phyloP scores from a whole-genome alignment of 2,888 invertebrate species.

The Anaspis maculata region DNA sequence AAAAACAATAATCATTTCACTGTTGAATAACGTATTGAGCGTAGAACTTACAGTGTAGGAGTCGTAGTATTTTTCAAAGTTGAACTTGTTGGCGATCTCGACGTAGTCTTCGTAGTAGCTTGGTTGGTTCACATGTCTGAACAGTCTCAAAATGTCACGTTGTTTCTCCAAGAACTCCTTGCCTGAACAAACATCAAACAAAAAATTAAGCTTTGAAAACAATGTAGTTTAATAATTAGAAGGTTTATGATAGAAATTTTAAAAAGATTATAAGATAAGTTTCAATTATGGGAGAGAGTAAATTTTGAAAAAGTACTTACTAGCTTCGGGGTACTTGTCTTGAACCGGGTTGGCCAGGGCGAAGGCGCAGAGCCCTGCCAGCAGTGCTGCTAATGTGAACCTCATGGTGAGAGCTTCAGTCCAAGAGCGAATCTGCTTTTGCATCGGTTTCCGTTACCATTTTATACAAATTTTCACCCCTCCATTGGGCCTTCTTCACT shows the following conservation, averaged over 20 bases:
- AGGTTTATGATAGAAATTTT: too few relatives aligned
- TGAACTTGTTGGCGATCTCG: conserved; percentile 50
- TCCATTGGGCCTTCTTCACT: conserved; percentile 2
- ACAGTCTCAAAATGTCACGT: conserved; percentile 46
- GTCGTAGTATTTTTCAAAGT: conserved; percentile 50
- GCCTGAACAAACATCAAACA: conserved; percentile 22
- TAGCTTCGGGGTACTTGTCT: conserved; percentile 38
- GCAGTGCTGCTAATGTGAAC: conserved; percentile 17
- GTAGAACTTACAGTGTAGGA: conserved; percentile 39
- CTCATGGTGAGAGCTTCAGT: conserved; percentile 19
- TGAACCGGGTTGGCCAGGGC: conserved; percentile 38
- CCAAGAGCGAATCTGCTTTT: conserved; percentile 7
- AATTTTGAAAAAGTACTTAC: conserved; percentile 41
- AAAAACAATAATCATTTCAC: conserved; percentile 2
- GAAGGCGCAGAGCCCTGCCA: conserved; percentile 23
- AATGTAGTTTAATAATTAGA: too few relatives aligned
- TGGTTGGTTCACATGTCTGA: conserved; percentile 57
- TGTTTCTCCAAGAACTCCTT: conserved; percentile 15
- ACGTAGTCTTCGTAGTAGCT: conserved; percentile 46
- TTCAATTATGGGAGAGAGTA: conserved; percentile 52
- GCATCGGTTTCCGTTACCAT: conserved; percentile 3
- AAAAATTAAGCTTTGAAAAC: conserved; percentile 45
- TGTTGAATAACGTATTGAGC: not conserved
- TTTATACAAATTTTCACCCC: conserved; percentile 13
- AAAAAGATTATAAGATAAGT: too few relatives aligned